These are phyloP conservation scores for Oncorhynchus nerka DNA, from an alignment of 2,113 vertebrate species.

Conservation along the genomic window DNA sequence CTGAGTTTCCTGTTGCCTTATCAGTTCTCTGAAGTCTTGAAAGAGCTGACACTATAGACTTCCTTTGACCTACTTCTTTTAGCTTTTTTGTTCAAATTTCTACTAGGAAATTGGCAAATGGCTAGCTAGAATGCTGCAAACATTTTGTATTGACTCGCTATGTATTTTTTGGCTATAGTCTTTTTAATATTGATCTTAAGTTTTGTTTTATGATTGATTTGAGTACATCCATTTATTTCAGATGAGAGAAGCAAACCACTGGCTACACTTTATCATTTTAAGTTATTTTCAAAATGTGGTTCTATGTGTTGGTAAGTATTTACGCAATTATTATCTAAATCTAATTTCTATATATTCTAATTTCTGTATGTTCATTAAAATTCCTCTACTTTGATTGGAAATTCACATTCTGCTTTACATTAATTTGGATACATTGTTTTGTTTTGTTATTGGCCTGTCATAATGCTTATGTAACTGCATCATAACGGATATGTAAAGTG, in stretches of 20 bases:
- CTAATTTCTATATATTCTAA: background rate
- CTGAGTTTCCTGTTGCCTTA: conserved; percentile 50
- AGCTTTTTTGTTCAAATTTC: background rate
- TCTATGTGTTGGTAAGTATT: conserved; percentile 56
- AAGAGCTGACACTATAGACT: background rate
- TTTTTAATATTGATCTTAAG: background rate
- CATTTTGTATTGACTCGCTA: background rate
- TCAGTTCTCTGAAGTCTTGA: conserved; percentile 18
- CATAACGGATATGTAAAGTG: background rate
- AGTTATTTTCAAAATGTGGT: conserved; percentile 29
- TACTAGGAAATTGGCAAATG: background rate
- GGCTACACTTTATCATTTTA: background rate
- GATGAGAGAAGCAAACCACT: conserved; percentile 14
- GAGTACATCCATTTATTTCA: background rate
- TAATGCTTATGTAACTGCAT: background rate
- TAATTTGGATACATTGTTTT: background rate
- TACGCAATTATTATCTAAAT: background rate
- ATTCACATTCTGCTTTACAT: background rate
- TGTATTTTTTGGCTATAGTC: background rate
- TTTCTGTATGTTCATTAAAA: background rate
- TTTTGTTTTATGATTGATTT: background rate
- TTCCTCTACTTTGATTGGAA: background rate
- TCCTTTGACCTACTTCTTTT: background rate
- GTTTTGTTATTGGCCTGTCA: background rate
- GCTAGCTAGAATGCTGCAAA: background rate